phyloP scores from a whole-genome alignment of 2,888 invertebrate genomes.

The Myopa tessellatipennis region DNA sequence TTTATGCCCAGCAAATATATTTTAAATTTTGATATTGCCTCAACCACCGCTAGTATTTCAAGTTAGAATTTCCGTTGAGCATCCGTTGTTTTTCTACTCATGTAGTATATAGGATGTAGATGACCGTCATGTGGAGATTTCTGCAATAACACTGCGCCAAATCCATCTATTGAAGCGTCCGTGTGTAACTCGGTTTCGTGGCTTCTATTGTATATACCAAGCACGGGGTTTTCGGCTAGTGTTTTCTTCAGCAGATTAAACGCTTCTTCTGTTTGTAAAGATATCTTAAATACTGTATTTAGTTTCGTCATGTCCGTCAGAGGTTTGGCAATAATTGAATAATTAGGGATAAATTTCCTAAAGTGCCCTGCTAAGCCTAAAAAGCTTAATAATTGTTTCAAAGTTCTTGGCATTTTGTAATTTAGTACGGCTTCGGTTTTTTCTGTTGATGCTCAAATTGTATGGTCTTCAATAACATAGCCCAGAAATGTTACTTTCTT shows the following conservation, averaged over 20 bases:
- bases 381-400: slow-evolving; percentile 54
- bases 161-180: slow-evolving; percentile 39
- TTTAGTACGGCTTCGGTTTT: slow-evolving; percentile 51
- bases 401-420: slow-evolving; percentile 50
- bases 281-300: slow-evolving; percentile 24
- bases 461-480: slow-evolving; percentile 40
- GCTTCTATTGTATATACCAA: slow-evolving; percentile 31
- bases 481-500: slow-evolving; percentile 45
- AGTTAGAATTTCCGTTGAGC: slow-evolving; percentile 40
- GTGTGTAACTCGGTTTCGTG: slow-evolving; percentile 39
- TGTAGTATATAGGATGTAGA: slow-evolving; percentile 36
- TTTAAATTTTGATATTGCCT: slow-evolving; percentile 51
- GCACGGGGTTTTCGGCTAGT: slow-evolving; percentile 25
- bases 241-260: slow-evolving; percentile 32
- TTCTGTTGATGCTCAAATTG: slow-evolving; percentile 43
- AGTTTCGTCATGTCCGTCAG: slow-evolving; percentile 38
- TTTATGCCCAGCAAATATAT: slow-evolving; percentile 49
- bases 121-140: slow-evolving; percentile 28
- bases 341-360: slow-evolving; percentile 50
- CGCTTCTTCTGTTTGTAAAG: slow-evolving; percentile 8
- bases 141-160: slow-evolving; percentile 35
- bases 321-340: slow-evolving; percentile 23
- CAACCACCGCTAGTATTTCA: slow-evolving; percentile 41
- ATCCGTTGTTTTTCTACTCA: slow-evolving; percentile 39
- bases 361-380: slow-evolving; percentile 55